A percentile compares a stretch with the other conserved stretches of the same genome.
phyloP scores from a whole-genome alignment of 1,140 invertebrate species.

The Parasteatoda tepidariorum region DNA sequence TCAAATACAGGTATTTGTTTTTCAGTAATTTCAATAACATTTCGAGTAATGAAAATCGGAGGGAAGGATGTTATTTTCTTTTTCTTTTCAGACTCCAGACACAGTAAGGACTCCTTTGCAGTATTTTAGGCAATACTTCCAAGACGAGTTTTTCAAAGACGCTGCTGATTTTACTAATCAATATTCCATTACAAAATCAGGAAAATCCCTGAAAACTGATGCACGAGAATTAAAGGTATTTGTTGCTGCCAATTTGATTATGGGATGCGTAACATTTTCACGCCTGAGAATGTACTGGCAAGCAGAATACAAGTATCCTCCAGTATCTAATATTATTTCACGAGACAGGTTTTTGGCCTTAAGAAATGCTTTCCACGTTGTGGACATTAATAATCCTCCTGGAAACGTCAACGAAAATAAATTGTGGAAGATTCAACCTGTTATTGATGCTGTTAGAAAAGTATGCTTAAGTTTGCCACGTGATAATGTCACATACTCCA shows the following conservation, averaged over 20 bases:
- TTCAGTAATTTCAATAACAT: too few relatives aligned
- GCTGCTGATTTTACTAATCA: neutral
- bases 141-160: neutral
- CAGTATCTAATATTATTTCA: neutral
- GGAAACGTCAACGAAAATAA: neutral
- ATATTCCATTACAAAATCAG: too few relatives aligned
- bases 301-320: neutral
- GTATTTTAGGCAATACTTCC: neutral
- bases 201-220: neutral
- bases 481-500: neutral
- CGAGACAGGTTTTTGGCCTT: neutral
- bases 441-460: neutral
- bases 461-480: neutral
- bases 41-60: too few relatives aligned
- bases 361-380: neutral
- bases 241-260: slow-evolving; percentile 2
- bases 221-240: neutral
- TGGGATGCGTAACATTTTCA: slow-evolving; percentile 1
- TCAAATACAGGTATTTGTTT: too few relatives aligned
- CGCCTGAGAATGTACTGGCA: neutral
- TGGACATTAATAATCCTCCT: neutral
- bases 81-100: neutral
- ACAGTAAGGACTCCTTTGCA: slow-evolving; percentile 8
- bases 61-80: too few relatives aligned
- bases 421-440: neutral